Evolutionary conservation across 2,797 vertebrate species (phyloP).

Genomic region (Falco peregrinus): DNA sequence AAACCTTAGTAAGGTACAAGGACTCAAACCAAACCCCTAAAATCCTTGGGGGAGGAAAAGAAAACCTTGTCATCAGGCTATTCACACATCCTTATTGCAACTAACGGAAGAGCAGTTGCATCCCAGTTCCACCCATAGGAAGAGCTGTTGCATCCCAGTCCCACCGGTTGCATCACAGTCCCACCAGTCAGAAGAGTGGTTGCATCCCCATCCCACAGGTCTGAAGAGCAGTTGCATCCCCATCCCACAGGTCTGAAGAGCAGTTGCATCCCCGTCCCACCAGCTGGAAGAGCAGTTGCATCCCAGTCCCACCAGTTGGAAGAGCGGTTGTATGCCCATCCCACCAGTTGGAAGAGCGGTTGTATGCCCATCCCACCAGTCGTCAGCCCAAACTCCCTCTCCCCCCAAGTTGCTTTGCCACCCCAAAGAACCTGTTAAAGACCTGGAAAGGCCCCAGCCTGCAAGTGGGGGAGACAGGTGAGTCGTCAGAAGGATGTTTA

Average conservation of each 20-base stretch:
- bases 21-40: background rate
- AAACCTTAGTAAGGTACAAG: accelerated
- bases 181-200: background rate
- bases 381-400: background rate
- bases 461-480: background rate
- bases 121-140: background rate
- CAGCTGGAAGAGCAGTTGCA: background rate
- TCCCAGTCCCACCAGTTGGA: too few relatives aligned
- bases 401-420: background rate
- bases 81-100: background rate
- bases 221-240: background rate
- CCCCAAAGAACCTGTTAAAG: background rate
- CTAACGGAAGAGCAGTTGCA: background rate
- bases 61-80: background rate
- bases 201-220: background rate
- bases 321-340: too few relatives aligned
- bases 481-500: background rate
- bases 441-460: background rate
- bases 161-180: background rate
- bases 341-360: too few relatives aligned
- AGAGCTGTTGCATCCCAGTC: too few relatives aligned
- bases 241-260: too few relatives aligned
- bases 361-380: background rate
- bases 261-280: background rate
- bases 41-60: background rate